A percentile compares a stretch with the other conserved stretches of the same genome.
Conservation (phyloP, 2,797 vertebrate genomes). For the Enteromius paludinosus region DNA sequence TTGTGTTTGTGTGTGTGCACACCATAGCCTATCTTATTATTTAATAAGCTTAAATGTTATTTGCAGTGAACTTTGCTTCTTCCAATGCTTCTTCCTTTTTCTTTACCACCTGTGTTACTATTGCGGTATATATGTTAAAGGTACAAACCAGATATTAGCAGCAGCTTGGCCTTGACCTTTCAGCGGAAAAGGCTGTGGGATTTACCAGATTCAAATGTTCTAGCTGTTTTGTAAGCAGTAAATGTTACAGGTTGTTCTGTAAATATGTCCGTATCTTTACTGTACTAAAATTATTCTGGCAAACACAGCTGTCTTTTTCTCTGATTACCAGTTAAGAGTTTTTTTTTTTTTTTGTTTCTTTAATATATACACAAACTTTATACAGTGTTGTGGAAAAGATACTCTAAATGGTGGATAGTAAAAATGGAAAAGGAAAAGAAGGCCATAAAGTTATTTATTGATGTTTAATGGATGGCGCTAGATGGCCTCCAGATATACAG, state of each 20-base stretch:
- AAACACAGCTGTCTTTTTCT: neutral
- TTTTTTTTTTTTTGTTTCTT: neutral
- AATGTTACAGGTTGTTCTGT: neutral
- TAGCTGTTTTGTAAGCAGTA: neutral
- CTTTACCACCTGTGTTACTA: neutral
- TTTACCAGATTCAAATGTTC: neutral
- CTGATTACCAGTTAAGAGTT: too few relatives aligned
- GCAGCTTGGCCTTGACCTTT: neutral
- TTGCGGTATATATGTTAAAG: neutral
- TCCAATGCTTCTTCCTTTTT: neutral
- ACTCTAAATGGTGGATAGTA: neutral
- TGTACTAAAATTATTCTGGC: neutral
- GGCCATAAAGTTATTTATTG: neutral
- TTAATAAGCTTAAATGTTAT: neutral
- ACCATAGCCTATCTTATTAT: neutral
- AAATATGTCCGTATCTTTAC: neutral
- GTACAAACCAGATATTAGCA: neutral
- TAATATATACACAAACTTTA: neutral
- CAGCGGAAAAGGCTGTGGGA: neutral
- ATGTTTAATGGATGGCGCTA: neutral
- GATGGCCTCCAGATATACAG: neutral
- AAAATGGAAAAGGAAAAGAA: neutral
- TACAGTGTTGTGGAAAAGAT: neutral
- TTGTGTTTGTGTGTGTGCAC: neutral
- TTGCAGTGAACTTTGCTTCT: neutral